A percentile compares a stretch with the other conserved stretches of the same genome.
These are phyloP conservation scores for Caenorhabditis inopinata DNA, from an alignment of 1,140 invertebrate species.

Conservation along the genomic window DNA sequence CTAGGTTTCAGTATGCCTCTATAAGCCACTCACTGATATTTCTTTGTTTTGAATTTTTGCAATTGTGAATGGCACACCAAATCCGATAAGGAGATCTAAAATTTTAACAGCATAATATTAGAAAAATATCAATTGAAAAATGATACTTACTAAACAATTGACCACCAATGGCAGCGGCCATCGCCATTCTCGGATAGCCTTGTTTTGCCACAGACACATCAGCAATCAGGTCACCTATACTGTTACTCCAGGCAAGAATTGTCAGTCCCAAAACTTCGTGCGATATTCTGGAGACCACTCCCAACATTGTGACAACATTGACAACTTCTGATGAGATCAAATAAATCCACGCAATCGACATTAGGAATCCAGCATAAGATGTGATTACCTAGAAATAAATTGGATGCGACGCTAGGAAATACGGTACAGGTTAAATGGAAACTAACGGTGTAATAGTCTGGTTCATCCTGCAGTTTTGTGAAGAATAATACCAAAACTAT, in stretches of 20 bases:
- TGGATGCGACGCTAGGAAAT: no score
- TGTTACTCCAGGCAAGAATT: constrained; percentile 76
- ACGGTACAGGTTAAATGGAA: no score
- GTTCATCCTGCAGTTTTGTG: constrained; percentile 52
- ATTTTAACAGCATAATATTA: no score
- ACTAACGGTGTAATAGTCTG: constrained; percentile 55
- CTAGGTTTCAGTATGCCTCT: no score
- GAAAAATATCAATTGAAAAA: background rate
- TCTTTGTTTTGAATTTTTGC: constrained; percentile 66
- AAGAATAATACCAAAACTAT: constrained; percentile 43
- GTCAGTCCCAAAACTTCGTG: constrained; percentile 74
- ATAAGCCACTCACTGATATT: constrained; percentile 54
- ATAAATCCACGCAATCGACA: constrained; percentile 75
- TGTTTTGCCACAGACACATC: constrained; percentile 73
- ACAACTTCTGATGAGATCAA: constrained; percentile 74
- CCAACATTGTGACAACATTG: constrained; percentile 70
- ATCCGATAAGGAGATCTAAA: constrained; percentile 70
- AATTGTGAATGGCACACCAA: constrained; percentile 71
- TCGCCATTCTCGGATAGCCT: constrained; percentile 75
- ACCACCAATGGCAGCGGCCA: constrained; percentile 75
- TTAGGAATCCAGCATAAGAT: constrained; percentile 73
- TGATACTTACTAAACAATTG: constrained; percentile 71
- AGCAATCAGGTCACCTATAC: constrained; percentile 74
- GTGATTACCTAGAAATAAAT: constrained; percentile 51
- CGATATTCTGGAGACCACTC: constrained; percentile 56